Base-by-base conservation (phyloP, 2,888 invertebrate species). In the Anoncus sp. region DNA sequence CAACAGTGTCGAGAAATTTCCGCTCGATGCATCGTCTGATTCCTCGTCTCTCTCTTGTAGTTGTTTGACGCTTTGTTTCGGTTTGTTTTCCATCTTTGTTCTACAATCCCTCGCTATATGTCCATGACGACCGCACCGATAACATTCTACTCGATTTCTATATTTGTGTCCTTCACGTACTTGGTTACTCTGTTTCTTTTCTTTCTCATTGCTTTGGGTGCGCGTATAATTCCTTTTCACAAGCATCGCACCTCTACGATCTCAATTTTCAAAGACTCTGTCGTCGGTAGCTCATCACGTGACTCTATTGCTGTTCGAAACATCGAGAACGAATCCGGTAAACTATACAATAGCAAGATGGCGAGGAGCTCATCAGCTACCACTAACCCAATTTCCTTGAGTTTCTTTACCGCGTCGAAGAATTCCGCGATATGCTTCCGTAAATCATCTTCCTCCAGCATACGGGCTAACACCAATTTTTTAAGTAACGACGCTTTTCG, bases 391-490 rank as follows among this genome's bases (percentile, higher is more conserved):
- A 81, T 71, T 38, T 82, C 80, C 14, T 27, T 47, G 1, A 81
- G 66, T 59, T 75, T 71, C 9, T 81, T 77, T 1, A 75, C 79
- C 1, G 79, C 59, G 5, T 75, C 71, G 7, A 40, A 76, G 12
- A 79, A 81, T 10, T 80, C 79, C 20, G 53, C 35, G 27, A 77
- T 16, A 45, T 82, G 80, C 27, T 81, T 70, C 22, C 57, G 40
- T 14, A 79, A 16, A 14, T 82, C 78, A 14, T 76, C 82, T 9
- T 27, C 75, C 10, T 75, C 75, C 12, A 53, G 60, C 81, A 82
- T 77, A 16, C 75, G 60, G 10, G 75, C 38, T 31, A 77, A 40
- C 7, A 73, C 67, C 16, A 78, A 51, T 40, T 62, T 77, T 81
- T 45, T 31, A 5, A 82, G 57, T 10, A 82, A 18, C 3, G 20